These are phyloP conservation scores for Heliothis subflexa DNA, from an alignment of 1,140 invertebrate genomes.

Conservation along the genomic window DNA sequence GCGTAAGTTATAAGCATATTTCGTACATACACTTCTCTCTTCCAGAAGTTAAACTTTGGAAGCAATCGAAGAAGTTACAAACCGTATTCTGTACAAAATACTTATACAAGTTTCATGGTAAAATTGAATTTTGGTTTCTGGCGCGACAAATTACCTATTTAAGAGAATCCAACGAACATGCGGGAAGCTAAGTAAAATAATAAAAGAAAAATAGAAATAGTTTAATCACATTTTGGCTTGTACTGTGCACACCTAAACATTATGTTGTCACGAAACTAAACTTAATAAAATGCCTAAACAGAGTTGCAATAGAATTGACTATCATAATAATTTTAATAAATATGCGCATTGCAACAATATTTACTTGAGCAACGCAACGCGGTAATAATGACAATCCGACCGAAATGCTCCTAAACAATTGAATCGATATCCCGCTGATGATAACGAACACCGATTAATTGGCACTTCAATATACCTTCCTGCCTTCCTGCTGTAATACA, in stretches of 20 bases:
- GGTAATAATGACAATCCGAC: conserved; percentile 7
- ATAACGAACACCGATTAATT: neutral
- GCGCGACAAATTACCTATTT: neutral
- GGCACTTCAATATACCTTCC: neutral
- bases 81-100: neutral
- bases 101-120: neutral
- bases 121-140: conserved; percentile 10
- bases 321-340: too few species aligned
- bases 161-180: neutral
- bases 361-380: too few species aligned
- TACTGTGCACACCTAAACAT: too few species aligned
- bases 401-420: conserved; percentile 8
- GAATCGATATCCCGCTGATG: neutral
- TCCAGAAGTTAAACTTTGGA: neutral
- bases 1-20: neutral
- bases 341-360: too few species aligned
- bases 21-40: neutral
- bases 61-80: neutral
- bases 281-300: too few species aligned
- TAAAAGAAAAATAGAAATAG: neutral
- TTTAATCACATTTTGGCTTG: too few species aligned
- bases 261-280: too few species aligned
- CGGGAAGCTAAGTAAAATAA: neutral
- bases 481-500: neutral
- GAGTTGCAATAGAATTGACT: too few species aligned